phyloP scores from a whole-genome alignment of 37 sponge, comb jelly and placozoan species.

The Bolinopsis microptera region DNA sequence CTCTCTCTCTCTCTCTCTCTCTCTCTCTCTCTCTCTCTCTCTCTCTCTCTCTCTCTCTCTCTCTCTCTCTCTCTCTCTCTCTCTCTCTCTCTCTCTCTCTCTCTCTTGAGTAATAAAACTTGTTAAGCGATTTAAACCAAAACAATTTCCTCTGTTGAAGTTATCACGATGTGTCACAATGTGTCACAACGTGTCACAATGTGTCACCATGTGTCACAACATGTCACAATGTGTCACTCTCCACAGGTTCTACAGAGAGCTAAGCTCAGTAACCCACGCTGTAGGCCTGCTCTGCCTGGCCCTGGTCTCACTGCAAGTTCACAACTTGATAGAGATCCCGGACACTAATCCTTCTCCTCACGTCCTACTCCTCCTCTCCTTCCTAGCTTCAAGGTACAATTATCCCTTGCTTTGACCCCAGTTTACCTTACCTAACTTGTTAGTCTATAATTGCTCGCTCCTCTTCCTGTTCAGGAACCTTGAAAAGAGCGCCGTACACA shows the following conservation, averaged over 20 bases:
- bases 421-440: no score
- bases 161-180: no score
- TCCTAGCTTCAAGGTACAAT: neutral
- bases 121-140: no score
- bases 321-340: neutral
- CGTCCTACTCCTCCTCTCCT: neutral
- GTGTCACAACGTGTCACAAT: no score
- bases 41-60: slow-evolving; percentile 7
- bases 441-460: no score
- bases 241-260: neutral
- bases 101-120: no score
- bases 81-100: slow-evolving; percentile 7
- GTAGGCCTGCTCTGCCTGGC: slow-evolving; percentile 14
- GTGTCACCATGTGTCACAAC: no score
- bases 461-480: no score
- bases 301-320: slow-evolving; percentile 12
- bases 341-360: neutral
- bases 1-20: neutral
- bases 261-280: slow-evolving; percentile 42
- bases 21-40: neutral
- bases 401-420: no score
- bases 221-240: no score
- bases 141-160: no score
- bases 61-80: slow-evolving; percentile 7
- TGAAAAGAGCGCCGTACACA: no score